Conservation (phyloP, 2,113 vertebrate species). For the Tenrec ecaudatus region DNA sequence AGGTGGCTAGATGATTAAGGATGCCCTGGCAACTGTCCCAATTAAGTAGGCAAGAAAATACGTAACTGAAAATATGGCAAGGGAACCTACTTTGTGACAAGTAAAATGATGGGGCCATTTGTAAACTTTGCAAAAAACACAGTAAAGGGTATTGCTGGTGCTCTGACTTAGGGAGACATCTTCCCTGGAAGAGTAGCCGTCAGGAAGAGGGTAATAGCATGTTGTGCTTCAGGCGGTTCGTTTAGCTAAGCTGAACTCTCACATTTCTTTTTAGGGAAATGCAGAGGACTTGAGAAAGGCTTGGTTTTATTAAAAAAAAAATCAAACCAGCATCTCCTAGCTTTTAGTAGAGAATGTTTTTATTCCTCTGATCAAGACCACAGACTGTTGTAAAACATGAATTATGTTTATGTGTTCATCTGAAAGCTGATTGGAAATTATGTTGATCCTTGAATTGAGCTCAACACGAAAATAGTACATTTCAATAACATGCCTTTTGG, state of each 20-base stretch:
- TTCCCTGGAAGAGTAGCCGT: neutral
- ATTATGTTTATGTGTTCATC: neutral
- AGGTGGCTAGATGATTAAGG: neutral
- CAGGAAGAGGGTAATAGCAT: no score
- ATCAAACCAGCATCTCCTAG: neutral
- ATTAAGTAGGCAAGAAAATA: slow-evolving; percentile 2
- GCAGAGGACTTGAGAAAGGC: neutral
- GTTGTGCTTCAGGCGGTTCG: neutral
- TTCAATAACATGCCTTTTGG: slow-evolving; percentile 48
- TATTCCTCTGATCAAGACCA: neutral
- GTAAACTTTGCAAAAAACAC: neutral
- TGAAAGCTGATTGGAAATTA: neutral
- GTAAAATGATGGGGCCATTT: neutral
- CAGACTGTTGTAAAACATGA: neutral
- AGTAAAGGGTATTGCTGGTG: neutral
- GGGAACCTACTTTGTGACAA: neutral
- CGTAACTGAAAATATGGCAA: neutral
- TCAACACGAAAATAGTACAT: slow-evolving; percentile 7
- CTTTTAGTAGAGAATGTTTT: neutral
- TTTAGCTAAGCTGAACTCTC: no score
- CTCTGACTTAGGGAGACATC: neutral
- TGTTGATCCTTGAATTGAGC: slow-evolving; percentile 49
- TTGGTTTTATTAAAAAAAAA: neutral
- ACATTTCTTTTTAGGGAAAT: neutral
- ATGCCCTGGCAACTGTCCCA: neutral